Base-by-base conservation (phyloP, 2,888 invertebrate genomes). In the Amphiduros pacificus region DNA sequence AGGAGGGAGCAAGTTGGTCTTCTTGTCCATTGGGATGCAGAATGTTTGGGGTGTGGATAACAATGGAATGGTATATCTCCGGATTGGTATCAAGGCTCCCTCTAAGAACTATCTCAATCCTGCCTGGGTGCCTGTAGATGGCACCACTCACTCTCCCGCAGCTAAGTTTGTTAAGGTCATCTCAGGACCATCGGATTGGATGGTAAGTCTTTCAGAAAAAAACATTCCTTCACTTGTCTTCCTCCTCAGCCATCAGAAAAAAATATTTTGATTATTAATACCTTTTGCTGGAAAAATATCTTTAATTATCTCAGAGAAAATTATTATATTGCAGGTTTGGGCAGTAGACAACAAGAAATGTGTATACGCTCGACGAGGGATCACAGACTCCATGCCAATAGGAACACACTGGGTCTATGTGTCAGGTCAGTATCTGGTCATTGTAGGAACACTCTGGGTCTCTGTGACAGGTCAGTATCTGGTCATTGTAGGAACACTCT, bases 341-440 rank as follows among this genome's bases (percentile, higher is more conserved):
- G 86, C 84, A 0, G 69, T 86, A 29, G 86, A 86, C 72, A 82
- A 78, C 53, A 77, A 77, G 36, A 74, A 78, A 24, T 82, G 82
- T 68, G 80, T 85, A 3, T 86, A 85, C 71, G 85, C 83, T 0
- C 74, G 86, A 63, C 80, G 82, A 66, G 85, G 83, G 2, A 81
- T 86, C 22, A 83, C 83, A 60, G 82, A 82, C 22, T 79, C 82
- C 50, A 80, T 84, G 71, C 85, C 83, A 2, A 79, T 86, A 55
- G 86, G 86, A n/a, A 78, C 80, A 31, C 79, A 80, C 32, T 86
- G 86, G 86, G 77, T 84, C n/a, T 77, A 79, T 64, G 83, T 86
- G 0, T 78, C 83, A 66, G 86, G 80, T 79, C 66, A n/a, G 41
- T 32, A 22, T 26, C 20, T 29, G 29, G 24, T 5, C 22, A 17